Conservation (phyloP, 1,140 invertebrate species). For the Drosophila prosaltans region DNA sequence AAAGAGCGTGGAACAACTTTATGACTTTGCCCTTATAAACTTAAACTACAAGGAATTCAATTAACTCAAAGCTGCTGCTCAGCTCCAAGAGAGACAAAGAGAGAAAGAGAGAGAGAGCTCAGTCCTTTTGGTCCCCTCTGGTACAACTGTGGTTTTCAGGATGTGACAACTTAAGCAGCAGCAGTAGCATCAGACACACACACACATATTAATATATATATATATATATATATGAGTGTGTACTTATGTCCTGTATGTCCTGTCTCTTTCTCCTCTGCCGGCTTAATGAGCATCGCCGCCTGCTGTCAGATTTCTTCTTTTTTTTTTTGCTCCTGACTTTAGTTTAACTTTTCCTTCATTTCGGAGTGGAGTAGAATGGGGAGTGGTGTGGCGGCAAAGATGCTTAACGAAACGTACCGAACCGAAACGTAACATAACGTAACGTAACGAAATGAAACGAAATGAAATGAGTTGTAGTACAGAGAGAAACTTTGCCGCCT, state of each 20-base stretch:
- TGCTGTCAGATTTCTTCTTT: conserved; percentile 15
- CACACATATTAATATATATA: conserved; percentile 6
- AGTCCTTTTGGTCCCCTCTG: background rate
- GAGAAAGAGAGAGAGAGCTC: background rate
- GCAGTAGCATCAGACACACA: background rate
- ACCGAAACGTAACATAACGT: conserved; percentile 9
- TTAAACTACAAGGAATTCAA: conserved; percentile 23
- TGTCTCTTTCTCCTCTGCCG: conserved; percentile 1
- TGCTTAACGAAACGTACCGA: conserved; percentile 12
- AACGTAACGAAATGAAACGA: conserved; percentile 5
- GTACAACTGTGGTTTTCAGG: conserved; percentile 16
- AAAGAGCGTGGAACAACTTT: conserved; percentile 7
- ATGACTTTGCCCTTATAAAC: conserved; percentile 23
- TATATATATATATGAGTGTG: background rate
- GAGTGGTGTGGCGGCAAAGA: conserved; percentile 11
- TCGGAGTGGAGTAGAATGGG: too few species aligned
- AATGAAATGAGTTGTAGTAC: background rate
- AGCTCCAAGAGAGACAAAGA: background rate
- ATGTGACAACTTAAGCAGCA: conserved; percentile 16
- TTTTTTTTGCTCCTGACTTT: conserved; percentile 5
- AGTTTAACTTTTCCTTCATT: conserved; percentile 16
- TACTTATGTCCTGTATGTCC: conserved; percentile 7
- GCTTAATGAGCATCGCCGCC: conserved; percentile 15
- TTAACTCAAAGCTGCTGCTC: conserved; percentile 19
- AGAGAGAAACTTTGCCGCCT: conserved; percentile 14